Evolutionary conservation across 30 jellyfish, hydroid and myxozoan genomes (phyloP).

Genomic region (Nemopilema nomurai): DNA sequence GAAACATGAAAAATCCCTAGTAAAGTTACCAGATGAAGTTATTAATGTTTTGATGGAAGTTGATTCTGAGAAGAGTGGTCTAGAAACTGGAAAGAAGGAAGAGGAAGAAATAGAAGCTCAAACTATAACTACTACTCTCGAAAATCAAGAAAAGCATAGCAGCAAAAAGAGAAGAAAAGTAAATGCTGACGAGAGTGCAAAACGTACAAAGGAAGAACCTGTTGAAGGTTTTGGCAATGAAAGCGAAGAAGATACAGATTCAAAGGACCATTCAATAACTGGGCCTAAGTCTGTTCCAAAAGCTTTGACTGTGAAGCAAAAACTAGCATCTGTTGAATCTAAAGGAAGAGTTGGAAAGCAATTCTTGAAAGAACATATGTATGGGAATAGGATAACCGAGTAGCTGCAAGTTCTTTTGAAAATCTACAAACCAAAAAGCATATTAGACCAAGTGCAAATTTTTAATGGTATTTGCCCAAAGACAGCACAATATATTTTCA

Average conservation of each 20-base stretch:
- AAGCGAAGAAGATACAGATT: not conserved
- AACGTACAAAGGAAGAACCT: not conserved
- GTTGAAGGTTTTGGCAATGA: slow-evolving; percentile 8
- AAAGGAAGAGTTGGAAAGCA: slow-evolving; percentile 38
- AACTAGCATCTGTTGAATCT: slow-evolving; percentile 5
- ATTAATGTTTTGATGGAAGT: slow-evolving; percentile 32
- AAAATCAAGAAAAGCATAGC: not conserved
- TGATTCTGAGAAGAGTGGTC: not conserved
- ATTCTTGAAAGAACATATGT: slow-evolving; percentile 66
- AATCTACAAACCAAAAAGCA: not conserved
- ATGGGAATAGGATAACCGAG: slow-evolving; percentile 71
- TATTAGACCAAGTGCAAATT: slow-evolving; percentile 29
- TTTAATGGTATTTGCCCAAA: not conserved
- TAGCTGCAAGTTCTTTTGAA: slow-evolving; percentile 28
- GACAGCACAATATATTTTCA: not conserved
- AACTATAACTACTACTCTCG: not conserved
- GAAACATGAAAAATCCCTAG: slow-evolving; percentile 6
- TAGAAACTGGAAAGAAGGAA: not conserved
- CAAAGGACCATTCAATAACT: not conserved
- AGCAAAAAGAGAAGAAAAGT: not conserved
- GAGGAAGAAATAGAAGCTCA: not conserved
- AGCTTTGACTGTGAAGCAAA: slow-evolving; percentile 12
- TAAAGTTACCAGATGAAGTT: slow-evolving; percentile 47
- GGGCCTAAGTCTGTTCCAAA: too few relatives aligned
- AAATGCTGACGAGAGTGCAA: not conserved